Percentiles rank a stretch among this genome's conserved stretches.
Conservation (phyloP, 2,888 invertebrate genomes). For the Prosopocoilus inquinatus region DNA sequence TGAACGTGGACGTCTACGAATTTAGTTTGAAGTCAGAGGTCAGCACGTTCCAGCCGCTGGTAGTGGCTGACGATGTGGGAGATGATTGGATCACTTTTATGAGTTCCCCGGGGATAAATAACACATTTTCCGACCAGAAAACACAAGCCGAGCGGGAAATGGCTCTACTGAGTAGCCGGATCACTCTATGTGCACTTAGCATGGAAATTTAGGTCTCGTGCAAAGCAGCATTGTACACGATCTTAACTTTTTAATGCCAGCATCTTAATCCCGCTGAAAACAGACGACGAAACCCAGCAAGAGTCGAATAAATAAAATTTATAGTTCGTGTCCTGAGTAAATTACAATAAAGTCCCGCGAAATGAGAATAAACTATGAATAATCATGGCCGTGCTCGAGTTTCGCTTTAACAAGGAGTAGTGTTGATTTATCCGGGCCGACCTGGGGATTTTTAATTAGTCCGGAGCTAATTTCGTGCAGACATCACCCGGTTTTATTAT, state of each 20-base stretch:
- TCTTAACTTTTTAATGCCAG: constrained; percentile 17
- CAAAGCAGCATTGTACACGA: constrained; percentile 16
- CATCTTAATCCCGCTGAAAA: too few relatives aligned
- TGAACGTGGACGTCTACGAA: constrained; percentile 38
- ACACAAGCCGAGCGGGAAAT: constrained; percentile 37
- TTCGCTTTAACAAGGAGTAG: constrained; percentile 32
- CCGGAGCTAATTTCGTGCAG: constrained; percentile 36
- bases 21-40: constrained; percentile 35
- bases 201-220: constrained; percentile 26
- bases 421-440: constrained; percentile 37
- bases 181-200: constrained; percentile 35
- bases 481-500: constrained; percentile 37
- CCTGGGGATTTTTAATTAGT: constrained; percentile 42
- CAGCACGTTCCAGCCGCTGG: constrained; percentile 34
- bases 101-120: constrained; percentile 53
- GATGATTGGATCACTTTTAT: constrained; percentile 57
- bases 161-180: constrained; percentile 21
- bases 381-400: constrained; percentile 29
- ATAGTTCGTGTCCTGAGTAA: constrained; percentile 27
- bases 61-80: constrained; percentile 44
- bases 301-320: constrained; percentile 25
- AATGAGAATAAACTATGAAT: constrained; percentile 35
- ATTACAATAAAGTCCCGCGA: constrained; percentile 30
- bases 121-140: constrained; percentile 45
- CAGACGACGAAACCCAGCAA: neutral